Conservation (phyloP, 2,888 invertebrate species). For the Artemia sinica region DNA sequence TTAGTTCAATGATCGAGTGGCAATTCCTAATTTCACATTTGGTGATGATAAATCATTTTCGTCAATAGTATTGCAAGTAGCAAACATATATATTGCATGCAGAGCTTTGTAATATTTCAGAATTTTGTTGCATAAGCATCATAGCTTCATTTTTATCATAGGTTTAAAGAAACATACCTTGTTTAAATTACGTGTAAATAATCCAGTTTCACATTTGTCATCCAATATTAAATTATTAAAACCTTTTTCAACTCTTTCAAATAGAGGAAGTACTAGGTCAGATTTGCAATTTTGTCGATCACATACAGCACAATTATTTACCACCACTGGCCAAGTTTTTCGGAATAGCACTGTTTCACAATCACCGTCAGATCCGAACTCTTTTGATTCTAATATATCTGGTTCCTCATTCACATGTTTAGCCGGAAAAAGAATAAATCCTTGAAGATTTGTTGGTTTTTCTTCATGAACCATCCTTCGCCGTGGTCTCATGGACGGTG, state of each 20-base stretch:
- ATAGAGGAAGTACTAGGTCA: not conserved
- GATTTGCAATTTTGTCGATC: not conserved
- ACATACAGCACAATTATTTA: not conserved
- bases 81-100: too few relatives aligned
- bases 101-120: too few relatives aligned
- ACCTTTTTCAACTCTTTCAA: not conserved
- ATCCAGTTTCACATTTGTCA: too few relatives aligned
- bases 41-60: too few relatives aligned
- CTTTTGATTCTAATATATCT: slow-evolving; percentile 7
- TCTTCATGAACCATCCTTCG: slow-evolving; percentile 1
- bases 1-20: too few relatives aligned
- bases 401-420: slow-evolving; percentile 12
- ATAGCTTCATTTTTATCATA: too few relatives aligned
- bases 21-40: too few relatives aligned
- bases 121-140: too few relatives aligned
- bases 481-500: not conserved
- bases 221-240: too few relatives aligned
- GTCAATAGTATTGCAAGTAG: too few relatives aligned
- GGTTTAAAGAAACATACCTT: too few relatives aligned
- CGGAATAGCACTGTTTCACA: not conserved
- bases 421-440: not conserved
- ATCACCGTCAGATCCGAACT: not conserved
- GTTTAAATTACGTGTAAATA: too few relatives aligned
- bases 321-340: not conserved
- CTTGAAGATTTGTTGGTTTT: not conserved